Percentiles rank a stretch among this genome's conserved stretches.
Evolutionary conservation across 2,888 invertebrate species (phyloP).

Genomic region (Eupithecia subfuscata): DNA sequence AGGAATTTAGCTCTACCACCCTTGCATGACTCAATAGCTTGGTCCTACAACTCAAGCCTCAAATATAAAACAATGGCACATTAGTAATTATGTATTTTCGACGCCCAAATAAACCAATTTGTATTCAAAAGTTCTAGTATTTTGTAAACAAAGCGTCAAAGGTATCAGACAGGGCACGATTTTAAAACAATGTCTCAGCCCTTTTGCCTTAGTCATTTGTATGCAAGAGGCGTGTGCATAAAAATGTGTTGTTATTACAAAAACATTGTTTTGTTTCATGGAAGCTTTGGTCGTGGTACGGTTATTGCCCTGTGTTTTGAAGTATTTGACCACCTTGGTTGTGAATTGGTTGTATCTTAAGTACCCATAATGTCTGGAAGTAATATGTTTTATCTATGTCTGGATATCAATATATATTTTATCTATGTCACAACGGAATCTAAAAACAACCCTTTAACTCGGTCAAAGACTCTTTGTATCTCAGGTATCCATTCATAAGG

Average conservation of each 20-base stretch:
- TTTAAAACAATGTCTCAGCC: constrained; percentile 52
- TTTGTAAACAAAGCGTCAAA: constrained; percentile 59
- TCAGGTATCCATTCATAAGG: no score
- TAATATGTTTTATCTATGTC: no score
- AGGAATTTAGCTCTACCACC: not conserved
- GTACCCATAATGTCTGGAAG: not conserved
- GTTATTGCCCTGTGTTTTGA: constrained; percentile 24
- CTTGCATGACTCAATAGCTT: not conserved
- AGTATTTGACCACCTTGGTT: not conserved
- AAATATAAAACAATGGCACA: constrained; percentile 18
- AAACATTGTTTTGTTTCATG: constrained; percentile 43
- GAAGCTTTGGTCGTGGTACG: constrained; percentile 22
- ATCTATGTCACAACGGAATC: no score
- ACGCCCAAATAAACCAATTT: constrained; percentile 49
- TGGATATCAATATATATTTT: no score
- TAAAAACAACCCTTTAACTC: no score
- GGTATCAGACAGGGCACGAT: constrained; percentile 54
- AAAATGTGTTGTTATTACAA: constrained; percentile 49
- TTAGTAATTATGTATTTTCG: constrained; percentile 44
- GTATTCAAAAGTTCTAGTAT: constrained; percentile 52
- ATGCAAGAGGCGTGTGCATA: constrained; percentile 55
- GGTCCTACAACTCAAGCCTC: not conserved
- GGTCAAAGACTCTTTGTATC: no score
- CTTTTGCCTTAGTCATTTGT: constrained; percentile 49
- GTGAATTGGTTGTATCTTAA: not conserved